Conservation (phyloP, 2,113 vertebrate species). For the Heterochromis multidens region DNA sequence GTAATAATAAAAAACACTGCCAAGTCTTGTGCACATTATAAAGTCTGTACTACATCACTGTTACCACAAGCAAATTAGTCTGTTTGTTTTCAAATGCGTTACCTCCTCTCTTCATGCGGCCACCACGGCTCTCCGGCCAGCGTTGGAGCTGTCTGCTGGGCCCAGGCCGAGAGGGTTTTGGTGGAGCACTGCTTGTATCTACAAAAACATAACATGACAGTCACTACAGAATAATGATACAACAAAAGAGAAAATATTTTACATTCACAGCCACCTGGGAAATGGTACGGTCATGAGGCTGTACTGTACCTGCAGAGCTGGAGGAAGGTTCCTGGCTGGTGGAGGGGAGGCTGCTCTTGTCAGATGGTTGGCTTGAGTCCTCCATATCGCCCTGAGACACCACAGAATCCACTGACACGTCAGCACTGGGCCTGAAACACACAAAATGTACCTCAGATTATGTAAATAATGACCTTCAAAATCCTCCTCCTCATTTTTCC, state of each 20-base stretch:
- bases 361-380: conserved; percentile 83
- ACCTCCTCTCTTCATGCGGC: conserved; percentile 82
- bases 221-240: background rate
- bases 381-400: conserved; percentile 86
- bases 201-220: background rate
- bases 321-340: conserved; percentile 97
- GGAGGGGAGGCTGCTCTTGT: conserved; percentile 86
- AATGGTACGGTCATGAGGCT: background rate
- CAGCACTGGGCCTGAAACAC: conserved; percentile 70
- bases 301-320: conserved; percentile 81
- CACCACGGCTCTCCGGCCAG: conserved; percentile 82
- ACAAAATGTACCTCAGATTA: background rate
- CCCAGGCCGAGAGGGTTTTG: conserved; percentile 79
- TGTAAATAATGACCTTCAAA: background rate
- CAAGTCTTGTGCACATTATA: background rate
- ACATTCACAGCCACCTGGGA: background rate
- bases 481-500: too few species aligned
- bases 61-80: background rate
- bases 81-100: background rate
- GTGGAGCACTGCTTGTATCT: conserved; percentile 88
- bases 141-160: conserved; percentile 84
- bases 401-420: conserved; percentile 84
- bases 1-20: background rate
- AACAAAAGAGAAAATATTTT: background rate
- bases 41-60: accelerated